Evolutionary conservation across 2,797 vertebrate genomes (phyloP).

Genomic region (Protonibea diacanthus): DNA sequence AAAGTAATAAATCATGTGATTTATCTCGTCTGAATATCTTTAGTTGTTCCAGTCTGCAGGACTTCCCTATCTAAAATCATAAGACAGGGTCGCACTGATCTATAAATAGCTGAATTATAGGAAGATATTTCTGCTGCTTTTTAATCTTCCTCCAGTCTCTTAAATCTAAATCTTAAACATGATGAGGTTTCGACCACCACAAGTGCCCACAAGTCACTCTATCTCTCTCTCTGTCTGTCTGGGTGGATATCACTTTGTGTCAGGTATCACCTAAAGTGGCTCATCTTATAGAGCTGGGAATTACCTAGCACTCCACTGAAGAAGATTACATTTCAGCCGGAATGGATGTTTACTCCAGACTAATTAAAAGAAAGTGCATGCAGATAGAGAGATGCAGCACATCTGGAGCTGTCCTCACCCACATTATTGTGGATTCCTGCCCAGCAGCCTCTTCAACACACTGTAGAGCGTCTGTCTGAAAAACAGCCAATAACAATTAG

Average conservation of each 20-base stretch:
- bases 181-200: not conserved
- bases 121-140: slow-evolving; percentile 5
- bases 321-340: slow-evolving; percentile 52
- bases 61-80: not conserved
- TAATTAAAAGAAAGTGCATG: slow-evolving; percentile 62
- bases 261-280: slow-evolving; percentile 29
- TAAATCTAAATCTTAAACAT: not conserved
- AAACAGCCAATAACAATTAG: slow-evolving; percentile 29
- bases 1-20: not conserved
- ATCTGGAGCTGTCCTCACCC: slow-evolving; percentile 31
- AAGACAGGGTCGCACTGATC: not conserved
- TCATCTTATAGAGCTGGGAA: slow-evolving; percentile 48
- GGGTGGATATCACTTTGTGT: slow-evolving; percentile 46
- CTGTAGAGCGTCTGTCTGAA: slow-evolving; percentile 21
- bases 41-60: not conserved
- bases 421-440: slow-evolving; percentile 39
- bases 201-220: not conserved
- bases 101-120: slow-evolving; percentile 29
- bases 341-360: slow-evolving; percentile 44
- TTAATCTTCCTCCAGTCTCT: not conserved
- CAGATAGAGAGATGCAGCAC: slow-evolving; percentile 5
- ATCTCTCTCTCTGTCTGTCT: slow-evolving; percentile 40
- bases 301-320: slow-evolving; percentile 30
- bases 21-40: not conserved
- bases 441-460: slow-evolving; percentile 23